These are phyloP conservation scores for Anabacerthia variegaticeps DNA, from an alignment of 2,797 vertebrate species.

Conservation along the genomic window DNA sequence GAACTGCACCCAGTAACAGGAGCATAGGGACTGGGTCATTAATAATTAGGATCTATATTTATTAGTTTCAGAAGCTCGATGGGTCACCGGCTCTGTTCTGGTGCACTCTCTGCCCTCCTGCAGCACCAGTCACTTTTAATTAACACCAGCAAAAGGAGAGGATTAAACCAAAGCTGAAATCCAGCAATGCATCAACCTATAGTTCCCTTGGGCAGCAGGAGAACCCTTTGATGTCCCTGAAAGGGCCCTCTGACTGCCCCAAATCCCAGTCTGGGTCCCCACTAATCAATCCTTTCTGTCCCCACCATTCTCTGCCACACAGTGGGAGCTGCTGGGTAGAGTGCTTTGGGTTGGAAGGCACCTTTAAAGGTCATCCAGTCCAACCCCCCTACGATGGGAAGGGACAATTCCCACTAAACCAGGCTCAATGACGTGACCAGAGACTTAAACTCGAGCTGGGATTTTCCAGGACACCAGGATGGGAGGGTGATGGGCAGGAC, in stretches of 20 bases:
- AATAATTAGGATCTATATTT: background rate
- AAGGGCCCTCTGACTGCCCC: background rate
- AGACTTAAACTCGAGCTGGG: background rate
- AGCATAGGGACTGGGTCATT: background rate
- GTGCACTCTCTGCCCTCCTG: background rate
- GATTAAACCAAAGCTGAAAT: background rate
- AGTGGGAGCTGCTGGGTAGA: background rate
- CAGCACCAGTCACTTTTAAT: background rate
- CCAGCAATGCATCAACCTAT: background rate
- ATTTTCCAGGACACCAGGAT: background rate
- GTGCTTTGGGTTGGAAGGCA: background rate
- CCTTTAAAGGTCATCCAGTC: background rate
- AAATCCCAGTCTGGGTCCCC: background rate
- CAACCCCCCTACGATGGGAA: background rate
- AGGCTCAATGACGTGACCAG: accelerated
- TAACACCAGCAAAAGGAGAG: background rate
- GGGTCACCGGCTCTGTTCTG: background rate
- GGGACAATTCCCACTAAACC: background rate
- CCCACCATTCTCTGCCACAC: background rate
- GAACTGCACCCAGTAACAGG: background rate
- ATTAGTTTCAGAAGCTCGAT: accelerated
- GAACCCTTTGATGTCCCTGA: background rate
- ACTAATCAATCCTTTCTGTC: background rate
- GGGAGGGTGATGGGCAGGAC: background rate
- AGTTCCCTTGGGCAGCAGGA: background rate